Evolutionary conservation across 2,797 vertebrate genomes (phyloP).

Genomic region (Allobates femoralis): DNA sequence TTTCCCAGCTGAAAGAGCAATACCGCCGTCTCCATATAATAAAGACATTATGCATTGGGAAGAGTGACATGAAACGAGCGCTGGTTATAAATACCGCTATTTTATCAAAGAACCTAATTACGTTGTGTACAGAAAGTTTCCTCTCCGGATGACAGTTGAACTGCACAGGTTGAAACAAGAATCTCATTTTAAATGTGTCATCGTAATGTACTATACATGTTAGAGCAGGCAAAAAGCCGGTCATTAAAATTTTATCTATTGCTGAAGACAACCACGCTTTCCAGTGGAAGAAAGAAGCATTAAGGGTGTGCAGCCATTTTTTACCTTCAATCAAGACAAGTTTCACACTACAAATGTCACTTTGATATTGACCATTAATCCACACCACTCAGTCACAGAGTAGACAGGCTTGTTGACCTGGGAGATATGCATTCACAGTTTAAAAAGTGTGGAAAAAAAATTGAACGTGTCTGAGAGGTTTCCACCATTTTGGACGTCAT

Average conservation of each 20-base stretch:
- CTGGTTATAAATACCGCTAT: constrained; percentile 3
- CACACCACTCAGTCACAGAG: neutral
- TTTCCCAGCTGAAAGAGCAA: neutral
- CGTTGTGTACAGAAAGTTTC: neutral
- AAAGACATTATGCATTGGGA: neutral
- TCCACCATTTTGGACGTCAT: neutral
- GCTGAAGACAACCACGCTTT: constrained; percentile 28
- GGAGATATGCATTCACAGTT: neutral
- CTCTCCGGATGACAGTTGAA: constrained; percentile 14
- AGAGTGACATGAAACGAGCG: constrained; percentile 3
- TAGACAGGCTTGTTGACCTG: neutral
- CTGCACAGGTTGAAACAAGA: constrained; percentile 27
- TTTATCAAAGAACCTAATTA: constrained; percentile 11
- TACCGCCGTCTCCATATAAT: neutral
- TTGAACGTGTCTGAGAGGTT: neutral
- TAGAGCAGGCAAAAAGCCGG: constrained; percentile 40
- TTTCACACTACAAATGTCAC: constrained; percentile 27
- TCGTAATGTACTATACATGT: constrained; percentile 48
- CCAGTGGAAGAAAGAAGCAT: constrained; percentile 48
- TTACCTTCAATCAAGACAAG: constrained; percentile 39
- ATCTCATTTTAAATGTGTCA: constrained; percentile 48
- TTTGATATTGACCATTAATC: constrained; percentile 16
- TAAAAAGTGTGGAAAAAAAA: neutral
- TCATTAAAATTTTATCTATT: constrained; percentile 55
- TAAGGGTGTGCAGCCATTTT: constrained; percentile 25